Conservation (phyloP, 2,888 invertebrate genomes). For the Himalopsyche japonica region DNA sequence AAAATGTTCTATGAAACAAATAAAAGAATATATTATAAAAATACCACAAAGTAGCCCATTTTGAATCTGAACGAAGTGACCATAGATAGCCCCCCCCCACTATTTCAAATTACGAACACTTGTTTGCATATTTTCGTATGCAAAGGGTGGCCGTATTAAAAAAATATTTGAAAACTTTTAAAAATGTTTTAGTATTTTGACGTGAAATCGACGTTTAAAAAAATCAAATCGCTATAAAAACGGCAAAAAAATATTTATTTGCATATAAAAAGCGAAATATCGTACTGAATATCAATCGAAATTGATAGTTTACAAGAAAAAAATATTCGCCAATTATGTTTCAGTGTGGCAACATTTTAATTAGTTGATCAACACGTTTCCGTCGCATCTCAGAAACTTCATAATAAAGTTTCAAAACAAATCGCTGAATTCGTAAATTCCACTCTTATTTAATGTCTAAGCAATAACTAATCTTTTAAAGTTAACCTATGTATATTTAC, state of each 20-base stretch:
- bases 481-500: not conserved
- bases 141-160: not conserved
- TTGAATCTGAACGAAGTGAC: not conserved
- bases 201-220: not conserved
- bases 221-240: not conserved
- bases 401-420: not conserved
- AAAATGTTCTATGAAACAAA: too few relatives aligned
- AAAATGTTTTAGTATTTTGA: not conserved
- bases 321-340: not conserved
- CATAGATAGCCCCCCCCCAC: not conserved
- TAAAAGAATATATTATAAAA: too few relatives aligned
- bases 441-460: not conserved
- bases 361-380: not conserved
- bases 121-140: not conserved
- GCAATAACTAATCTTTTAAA: not conserved
- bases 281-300: not conserved
- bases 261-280: not conserved
- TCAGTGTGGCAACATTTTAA: not conserved
- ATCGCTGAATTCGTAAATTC: not conserved
- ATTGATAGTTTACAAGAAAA: not conserved
- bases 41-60: too few relatives aligned
- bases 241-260: not conserved
- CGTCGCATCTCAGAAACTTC: not conserved
- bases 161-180: not conserved
- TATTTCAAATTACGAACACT: not conserved